A percentile compares a stretch with the other conserved stretches of the same genome.
Evolutionary conservation across 2,797 vertebrate genomes (phyloP).

Genomic region (Characodon lateralis): DNA sequence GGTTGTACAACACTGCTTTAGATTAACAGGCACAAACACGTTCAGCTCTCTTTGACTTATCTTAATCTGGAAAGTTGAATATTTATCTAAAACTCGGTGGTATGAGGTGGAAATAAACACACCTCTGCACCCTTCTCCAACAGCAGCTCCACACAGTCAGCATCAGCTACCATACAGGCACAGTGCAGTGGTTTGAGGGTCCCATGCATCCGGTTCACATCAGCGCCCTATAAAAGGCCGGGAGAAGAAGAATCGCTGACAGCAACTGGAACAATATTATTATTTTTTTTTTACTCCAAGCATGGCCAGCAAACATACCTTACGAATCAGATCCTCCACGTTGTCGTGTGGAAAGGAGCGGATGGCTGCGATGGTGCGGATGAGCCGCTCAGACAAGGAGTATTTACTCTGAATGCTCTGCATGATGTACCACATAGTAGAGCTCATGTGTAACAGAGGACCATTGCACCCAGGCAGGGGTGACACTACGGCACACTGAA

Average conservation of each 20-base stretch:
- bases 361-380: conserved; percentile 94
- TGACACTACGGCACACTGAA: conserved; percentile 61
- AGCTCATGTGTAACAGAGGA: conserved; percentile 84
- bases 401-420: conserved; percentile 97
- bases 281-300: not conserved
- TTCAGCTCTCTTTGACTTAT: not conserved
- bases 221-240: conserved; percentile 84
- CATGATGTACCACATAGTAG: conserved; percentile 99
- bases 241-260: not conserved
- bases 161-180: conserved; percentile 97
- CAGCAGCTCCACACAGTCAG: conserved; percentile 93
- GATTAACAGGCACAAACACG: not conserved
- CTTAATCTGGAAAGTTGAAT: not conserved
- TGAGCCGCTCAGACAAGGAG: conserved; percentile 94
- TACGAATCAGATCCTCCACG: conserved; percentile 94
- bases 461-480: conserved; percentile 82
- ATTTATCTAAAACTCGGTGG: not conserved
- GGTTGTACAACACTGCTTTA: not conserved
- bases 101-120: conserved; percentile 32
- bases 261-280: not conserved
- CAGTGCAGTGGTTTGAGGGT: conserved; percentile 96
- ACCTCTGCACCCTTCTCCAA: conserved; percentile 97
- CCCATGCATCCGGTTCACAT: conserved; percentile 96
- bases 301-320: conserved; percentile 75
- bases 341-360: conserved; percentile 96